These are phyloP conservation scores for Cynopterus sphinx DNA, from an alignment of 2,797 vertebrate genomes.

Conservation along the genomic window DNA sequence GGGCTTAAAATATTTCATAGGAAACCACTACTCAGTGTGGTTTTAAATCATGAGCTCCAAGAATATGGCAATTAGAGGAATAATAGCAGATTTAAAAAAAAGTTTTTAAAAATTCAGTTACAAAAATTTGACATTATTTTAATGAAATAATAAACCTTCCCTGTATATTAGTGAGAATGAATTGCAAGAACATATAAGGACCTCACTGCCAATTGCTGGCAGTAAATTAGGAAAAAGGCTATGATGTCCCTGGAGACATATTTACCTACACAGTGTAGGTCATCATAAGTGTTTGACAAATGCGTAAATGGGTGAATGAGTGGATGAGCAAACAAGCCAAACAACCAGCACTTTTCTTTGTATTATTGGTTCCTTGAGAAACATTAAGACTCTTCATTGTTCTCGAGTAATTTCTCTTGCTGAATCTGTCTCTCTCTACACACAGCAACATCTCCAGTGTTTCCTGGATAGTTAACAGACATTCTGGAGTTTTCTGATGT, in stretches of 20 bases:
- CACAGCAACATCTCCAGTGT: background rate
- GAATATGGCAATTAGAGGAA: background rate
- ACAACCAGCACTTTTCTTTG: background rate
- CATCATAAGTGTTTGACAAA: background rate
- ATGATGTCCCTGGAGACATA: background rate
- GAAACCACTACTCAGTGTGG: background rate
- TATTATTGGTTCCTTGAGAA: background rate
- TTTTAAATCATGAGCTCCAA: background rate
- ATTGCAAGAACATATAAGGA: background rate
- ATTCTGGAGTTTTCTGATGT: background rate
- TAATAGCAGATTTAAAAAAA: background rate
- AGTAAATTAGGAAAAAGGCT: background rate
- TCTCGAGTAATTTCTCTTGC: background rate
- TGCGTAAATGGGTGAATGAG: background rate
- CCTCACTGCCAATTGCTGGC: background rate
- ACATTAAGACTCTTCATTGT: background rate
- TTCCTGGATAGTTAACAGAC: background rate
- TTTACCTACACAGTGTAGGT: background rate
- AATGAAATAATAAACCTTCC: background rate
- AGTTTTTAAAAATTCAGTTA: background rate
- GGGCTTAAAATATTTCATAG: background rate
- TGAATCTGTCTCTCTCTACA: background rate
- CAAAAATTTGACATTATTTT: background rate
- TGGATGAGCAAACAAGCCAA: background rate
- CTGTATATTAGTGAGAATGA: background rate